These are phyloP conservation scores for Pseudachorutes palmiensis DNA, from an alignment of 1,140 invertebrate genomes.

Conservation along the genomic window DNA sequence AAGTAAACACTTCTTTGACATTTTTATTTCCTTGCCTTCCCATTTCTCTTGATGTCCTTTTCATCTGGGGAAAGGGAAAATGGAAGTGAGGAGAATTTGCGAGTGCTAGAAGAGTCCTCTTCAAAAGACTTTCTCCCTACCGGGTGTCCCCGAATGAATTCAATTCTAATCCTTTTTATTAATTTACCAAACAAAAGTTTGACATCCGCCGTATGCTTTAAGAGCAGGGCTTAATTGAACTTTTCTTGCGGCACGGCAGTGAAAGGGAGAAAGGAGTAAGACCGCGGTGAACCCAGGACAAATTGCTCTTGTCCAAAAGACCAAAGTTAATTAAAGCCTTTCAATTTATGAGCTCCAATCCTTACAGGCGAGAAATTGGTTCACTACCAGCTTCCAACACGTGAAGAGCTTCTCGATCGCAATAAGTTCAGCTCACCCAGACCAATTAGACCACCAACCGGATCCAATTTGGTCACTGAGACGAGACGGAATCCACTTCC, in stretches of 20 bases:
- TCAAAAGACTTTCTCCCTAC: too few species aligned
- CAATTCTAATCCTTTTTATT: too few species aligned
- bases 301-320: background rate
- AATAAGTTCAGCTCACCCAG: background rate
- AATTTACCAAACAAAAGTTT: too few species aligned
- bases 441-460: background rate
- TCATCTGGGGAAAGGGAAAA: too few species aligned
- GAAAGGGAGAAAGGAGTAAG: background rate
- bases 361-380: background rate
- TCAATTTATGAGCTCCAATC: background rate
- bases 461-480: background rate
- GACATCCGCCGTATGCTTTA: too few species aligned
- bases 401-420: constrained; percentile 5
- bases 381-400: background rate
- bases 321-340: background rate
- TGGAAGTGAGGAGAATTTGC: too few species aligned
- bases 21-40: background rate
- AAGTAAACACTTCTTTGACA: constrained; percentile 2
- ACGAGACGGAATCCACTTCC: background rate
- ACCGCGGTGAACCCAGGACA: background rate
- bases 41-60: background rate
- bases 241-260: background rate
- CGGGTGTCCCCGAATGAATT: too few species aligned
- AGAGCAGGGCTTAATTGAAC: too few species aligned
- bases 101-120: background rate